Percentiles rank a stretch among this genome's conserved stretches.
Evolutionary conservation across 1,140 invertebrate genomes (phyloP).

Genomic region (Ylistrum balloti): DNA sequence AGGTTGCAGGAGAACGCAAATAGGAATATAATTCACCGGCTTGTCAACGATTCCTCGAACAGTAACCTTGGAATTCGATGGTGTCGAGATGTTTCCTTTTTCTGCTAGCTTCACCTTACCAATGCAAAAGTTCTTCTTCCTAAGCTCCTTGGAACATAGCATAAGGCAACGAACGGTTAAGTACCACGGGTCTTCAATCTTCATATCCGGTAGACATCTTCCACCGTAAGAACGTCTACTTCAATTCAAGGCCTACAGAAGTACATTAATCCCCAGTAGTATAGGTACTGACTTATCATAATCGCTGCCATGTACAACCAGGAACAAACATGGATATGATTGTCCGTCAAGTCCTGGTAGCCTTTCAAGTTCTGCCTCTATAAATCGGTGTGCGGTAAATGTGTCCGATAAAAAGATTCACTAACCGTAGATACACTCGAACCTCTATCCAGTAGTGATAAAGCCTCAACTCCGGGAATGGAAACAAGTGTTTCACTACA

Average conservation of each 20-base stretch:
- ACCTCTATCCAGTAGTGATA: background rate
- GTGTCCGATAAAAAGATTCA: background rate
- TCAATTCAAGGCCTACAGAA: conserved; percentile 20
- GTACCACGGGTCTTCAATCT: background rate
- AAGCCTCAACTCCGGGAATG: background rate
- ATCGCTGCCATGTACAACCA: conserved; percentile 50
- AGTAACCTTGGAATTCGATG: background rate
- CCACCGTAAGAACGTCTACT: conserved; percentile 41
- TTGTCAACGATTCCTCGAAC: background rate
- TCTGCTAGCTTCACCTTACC: background rate
- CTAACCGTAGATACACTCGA: background rate
- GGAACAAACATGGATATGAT: background rate
- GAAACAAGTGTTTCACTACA: background rate
- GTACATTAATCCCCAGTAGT: conserved; percentile 52
- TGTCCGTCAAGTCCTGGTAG: background rate
- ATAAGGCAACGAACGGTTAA: background rate
- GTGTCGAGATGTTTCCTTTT: background rate
- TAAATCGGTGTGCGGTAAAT: background rate
- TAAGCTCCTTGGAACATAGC: conserved; percentile 7
- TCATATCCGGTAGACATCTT: conserved; percentile 6
- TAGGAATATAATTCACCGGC: background rate
- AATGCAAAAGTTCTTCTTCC: background rate
- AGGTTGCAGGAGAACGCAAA: background rate
- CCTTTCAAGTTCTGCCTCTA: background rate
- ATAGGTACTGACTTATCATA: conserved; percentile 50